Conservation (phyloP, 2,888 invertebrate genomes). For the Tromatobia lineatoria region DNA sequence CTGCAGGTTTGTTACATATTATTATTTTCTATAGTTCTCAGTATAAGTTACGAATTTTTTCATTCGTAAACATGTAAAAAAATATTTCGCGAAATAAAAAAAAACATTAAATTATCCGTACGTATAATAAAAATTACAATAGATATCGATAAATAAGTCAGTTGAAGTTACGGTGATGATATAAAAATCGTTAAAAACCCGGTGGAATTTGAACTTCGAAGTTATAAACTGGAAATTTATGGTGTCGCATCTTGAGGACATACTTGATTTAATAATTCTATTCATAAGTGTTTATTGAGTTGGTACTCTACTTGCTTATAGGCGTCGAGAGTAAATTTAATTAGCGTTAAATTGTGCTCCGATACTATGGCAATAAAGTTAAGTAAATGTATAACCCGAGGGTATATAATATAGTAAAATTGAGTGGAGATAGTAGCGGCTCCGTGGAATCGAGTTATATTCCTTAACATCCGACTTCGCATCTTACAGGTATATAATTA, state of each 20-base stretch:
- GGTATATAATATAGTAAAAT: constrained; percentile 18
- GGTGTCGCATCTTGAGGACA: too few relatives aligned
- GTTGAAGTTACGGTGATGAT: background rate
- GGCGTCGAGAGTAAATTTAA: background rate
- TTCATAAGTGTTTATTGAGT: background rate
- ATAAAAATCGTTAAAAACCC: background rate
- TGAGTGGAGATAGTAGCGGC: background rate
- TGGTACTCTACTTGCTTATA: background rate
- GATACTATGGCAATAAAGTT: background rate
- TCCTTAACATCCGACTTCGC: constrained; percentile 37
- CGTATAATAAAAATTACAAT: background rate
- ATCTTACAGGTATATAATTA: constrained; percentile 55
- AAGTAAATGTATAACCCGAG: constrained; percentile 1
- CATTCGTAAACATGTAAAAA: too few relatives aligned
- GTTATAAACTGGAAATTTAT: background rate
- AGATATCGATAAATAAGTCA: background rate
- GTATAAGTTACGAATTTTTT: too few relatives aligned
- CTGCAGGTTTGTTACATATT: too few relatives aligned
- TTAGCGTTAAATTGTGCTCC: background rate
- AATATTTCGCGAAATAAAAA: background rate
- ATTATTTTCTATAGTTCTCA: too few relatives aligned
- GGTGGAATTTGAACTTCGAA: background rate
- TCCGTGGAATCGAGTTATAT: constrained; percentile 45
- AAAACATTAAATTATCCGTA: background rate
- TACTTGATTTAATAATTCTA: background rate